Conservation (phyloP, 2,113 vertebrate species). For the Noturus placidus region DNA sequence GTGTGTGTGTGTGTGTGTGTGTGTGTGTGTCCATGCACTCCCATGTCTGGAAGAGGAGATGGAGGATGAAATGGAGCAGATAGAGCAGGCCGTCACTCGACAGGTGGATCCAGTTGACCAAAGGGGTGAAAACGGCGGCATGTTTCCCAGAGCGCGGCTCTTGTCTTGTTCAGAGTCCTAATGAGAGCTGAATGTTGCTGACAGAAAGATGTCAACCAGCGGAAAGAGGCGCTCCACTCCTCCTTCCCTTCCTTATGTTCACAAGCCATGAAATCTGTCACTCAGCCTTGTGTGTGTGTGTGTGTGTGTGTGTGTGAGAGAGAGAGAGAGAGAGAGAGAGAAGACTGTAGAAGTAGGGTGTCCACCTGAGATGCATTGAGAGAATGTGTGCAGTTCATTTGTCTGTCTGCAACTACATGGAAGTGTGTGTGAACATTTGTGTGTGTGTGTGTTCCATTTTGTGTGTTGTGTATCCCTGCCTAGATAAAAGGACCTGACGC, state of each 20-base stretch:
- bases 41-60: background rate
- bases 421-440: conserved; percentile 51
- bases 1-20: conserved; percentile 17
- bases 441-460: conserved; percentile 35
- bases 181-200: conserved; percentile 65
- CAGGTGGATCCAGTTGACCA: conserved; percentile 70
- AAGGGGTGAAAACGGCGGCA: conserved; percentile 53
- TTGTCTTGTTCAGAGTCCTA: conserved; percentile 66
- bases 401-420: conserved; percentile 20
- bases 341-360: background rate
- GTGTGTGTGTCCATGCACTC: background rate
- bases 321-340: background rate
- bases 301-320: conserved; percentile 52
- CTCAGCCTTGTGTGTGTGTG: conserved; percentile 55
- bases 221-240: conserved; percentile 50
- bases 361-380: background rate
- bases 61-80: conserved; percentile 27
- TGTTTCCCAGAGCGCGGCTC: conserved; percentile 55
- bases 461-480: background rate
- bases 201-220: conserved; percentile 65
- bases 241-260: conserved; percentile 42
- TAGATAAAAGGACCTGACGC: conserved; percentile 40
- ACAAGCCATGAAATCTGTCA: conserved; percentile 48
- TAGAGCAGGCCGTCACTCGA: conserved; percentile 61
- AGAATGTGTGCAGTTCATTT: background rate